These are phyloP conservation scores for Caenorhabditis wallacei DNA, from an alignment of 2,888 invertebrate genomes.

Conservation along the genomic window DNA sequence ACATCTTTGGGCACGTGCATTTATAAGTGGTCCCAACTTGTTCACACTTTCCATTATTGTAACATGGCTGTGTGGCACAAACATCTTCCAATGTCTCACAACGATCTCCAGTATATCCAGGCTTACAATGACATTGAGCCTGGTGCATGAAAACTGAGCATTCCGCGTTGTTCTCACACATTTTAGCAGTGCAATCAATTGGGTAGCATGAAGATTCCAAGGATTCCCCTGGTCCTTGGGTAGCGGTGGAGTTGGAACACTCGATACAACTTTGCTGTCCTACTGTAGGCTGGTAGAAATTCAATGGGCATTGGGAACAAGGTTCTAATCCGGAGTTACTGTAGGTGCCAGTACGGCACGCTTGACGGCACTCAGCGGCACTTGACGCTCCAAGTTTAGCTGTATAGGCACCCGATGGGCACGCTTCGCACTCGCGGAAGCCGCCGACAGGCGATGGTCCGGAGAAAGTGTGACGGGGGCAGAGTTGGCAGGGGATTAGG, in stretches of 20 bases:
- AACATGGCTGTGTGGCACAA: conserved; percentile 92
- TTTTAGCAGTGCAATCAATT: conserved; percentile 87
- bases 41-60: conserved; percentile 97
- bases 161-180: conserved; percentile 79
- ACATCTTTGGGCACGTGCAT: conserved; percentile 84
- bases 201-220: conserved; percentile 91
- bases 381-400: conserved; percentile 83
- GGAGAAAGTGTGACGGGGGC: conserved; percentile 92
- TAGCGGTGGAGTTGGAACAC: conserved; percentile 94
- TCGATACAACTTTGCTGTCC: conserved; percentile 90
- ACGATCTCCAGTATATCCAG: conserved; percentile 91
- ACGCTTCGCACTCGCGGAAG: conserved; percentile 88
- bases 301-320: conserved; percentile 93
- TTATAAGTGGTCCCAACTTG: conserved; percentile 88
- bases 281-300: conserved; percentile 92
- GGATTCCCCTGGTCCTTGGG: conserved; percentile 89
- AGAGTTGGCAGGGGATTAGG: conserved; percentile 94
- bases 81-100: conserved; percentile 89
- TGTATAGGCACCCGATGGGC: conserved; percentile 85
- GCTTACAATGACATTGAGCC: conserved; percentile 89
- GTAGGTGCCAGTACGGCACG: conserved; percentile 90
- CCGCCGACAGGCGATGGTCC: conserved; percentile 80
- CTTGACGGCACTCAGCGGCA: conserved; percentile 86
- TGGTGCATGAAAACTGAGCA: conserved; percentile 79
- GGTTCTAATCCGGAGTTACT: conserved; percentile 90